These are phyloP conservation scores for Halictus ligatus DNA, from an alignment of 2,888 invertebrate species.

Conservation along the genomic window DNA sequence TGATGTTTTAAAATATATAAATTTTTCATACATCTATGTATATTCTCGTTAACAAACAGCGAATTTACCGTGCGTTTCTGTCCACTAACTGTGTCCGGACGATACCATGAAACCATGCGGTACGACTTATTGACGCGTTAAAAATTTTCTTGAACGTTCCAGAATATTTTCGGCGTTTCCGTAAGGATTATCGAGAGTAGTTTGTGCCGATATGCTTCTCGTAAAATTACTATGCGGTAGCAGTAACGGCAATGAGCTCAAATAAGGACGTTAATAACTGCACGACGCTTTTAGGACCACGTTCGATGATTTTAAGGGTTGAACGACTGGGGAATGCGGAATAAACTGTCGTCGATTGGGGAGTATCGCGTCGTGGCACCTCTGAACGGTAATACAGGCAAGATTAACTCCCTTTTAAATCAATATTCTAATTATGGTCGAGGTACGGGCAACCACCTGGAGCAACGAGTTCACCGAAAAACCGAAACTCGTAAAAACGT, in stretches of 20 bases:
- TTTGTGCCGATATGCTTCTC: not conserved
- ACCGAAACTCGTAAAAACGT: constrained; percentile 51
- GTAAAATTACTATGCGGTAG: not conserved
- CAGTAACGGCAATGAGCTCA: too few species aligned
- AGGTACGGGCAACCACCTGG: constrained; percentile 32
- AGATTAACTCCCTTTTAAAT: constrained; percentile 3
- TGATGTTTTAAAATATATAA: too few species aligned
- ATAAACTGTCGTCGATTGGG: not conserved
- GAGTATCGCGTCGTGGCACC: not conserved
- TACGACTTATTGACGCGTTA: too few species aligned
- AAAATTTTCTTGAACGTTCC: not conserved
- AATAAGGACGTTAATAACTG: not conserved
- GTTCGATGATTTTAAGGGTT: not conserved
- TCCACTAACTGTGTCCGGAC: too few species aligned
- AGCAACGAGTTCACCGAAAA: constrained; percentile 27
- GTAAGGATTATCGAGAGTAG: not conserved
- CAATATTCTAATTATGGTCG: constrained; percentile 1
- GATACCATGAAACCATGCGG: too few species aligned
- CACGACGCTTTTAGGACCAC: not conserved
- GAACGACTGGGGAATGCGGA: too few species aligned
- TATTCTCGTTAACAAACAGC: too few species aligned
- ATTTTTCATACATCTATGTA: too few species aligned
- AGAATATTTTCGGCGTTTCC: not conserved
- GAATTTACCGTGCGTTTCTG: too few species aligned
- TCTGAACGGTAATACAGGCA: not conserved